phyloP scores from a whole-genome alignment of 35 echinoderm and acorn worm genomes.

The Ptychodera flava region DNA sequence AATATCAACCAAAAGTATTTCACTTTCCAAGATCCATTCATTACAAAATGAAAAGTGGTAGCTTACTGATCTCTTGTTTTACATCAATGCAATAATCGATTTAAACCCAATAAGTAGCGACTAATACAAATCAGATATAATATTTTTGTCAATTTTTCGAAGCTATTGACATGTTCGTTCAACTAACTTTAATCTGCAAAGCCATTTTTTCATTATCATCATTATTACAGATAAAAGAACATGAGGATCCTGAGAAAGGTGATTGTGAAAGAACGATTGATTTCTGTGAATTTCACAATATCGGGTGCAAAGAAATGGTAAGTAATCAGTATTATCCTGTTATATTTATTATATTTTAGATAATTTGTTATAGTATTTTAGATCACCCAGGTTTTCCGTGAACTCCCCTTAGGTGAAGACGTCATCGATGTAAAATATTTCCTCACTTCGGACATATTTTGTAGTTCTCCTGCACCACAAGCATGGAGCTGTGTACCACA shows the following conservation, averaged over 20 bases:
- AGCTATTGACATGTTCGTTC: neutral
- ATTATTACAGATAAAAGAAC: neutral
- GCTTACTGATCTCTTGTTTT: too few relatives aligned
- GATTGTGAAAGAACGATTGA: neutral
- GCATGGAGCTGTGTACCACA: neutral
- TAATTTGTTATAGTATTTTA: neutral
- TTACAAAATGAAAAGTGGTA: too few relatives aligned
- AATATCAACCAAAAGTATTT: too few relatives aligned
- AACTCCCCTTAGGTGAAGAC: neutral
- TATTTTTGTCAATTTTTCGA: neutral
- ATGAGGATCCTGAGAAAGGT: neutral
- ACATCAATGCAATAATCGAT: too few relatives aligned
- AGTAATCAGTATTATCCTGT: neutral
- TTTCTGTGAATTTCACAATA: neutral
- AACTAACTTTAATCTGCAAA: neutral
- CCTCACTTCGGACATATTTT: neutral
- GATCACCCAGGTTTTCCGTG: neutral
- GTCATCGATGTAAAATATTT: neutral
- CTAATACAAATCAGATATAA: too few relatives aligned
- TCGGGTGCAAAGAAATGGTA: neutral
- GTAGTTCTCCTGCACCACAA: too few relatives aligned
- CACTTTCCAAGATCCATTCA: too few relatives aligned
- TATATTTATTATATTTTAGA: neutral
- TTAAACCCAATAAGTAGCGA: too few relatives aligned
- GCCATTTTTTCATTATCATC: neutral